phyloP scores from a whole-genome alignment of 1,140 invertebrate genomes.

The Drosophila miranda region DNA sequence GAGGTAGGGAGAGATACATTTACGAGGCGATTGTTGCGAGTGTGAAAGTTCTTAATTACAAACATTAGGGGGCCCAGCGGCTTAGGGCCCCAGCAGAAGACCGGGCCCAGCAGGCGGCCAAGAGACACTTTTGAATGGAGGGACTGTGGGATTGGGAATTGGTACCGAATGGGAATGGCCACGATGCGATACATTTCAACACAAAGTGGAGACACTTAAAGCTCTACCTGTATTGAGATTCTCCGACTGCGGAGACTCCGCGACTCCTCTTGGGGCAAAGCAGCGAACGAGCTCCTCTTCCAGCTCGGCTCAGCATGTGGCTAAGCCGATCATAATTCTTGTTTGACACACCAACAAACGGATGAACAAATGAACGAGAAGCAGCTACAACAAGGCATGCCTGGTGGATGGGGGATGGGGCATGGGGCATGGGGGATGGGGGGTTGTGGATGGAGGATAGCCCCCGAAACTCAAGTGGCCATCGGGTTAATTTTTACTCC shows the following conservation, averaged over 20 bases:
- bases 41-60: conserved; percentile 82
- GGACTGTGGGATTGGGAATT: conserved; percentile 24
- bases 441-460: conserved; percentile 11
- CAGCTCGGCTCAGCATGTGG: conserved; percentile 76
- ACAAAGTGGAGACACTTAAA: conserved; percentile 81
- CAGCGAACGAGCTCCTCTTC: conserved; percentile 33
- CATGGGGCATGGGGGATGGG: neutral
- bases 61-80: conserved; percentile 81
- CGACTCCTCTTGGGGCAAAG: conserved; percentile 30
- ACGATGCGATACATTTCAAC: conserved; percentile 75
- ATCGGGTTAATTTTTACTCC: conserved; percentile 73
- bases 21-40: conserved; percentile 81
- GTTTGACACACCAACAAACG: conserved; percentile 81
- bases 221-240: conserved; percentile 76
- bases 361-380: conserved; percentile 80
- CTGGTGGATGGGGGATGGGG: conserved; percentile 10
- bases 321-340: conserved; percentile 83
- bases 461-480: conserved; percentile 48
- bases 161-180: conserved; percentile 11
- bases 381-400: conserved; percentile 52
- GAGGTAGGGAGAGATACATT: conserved; percentile 59
- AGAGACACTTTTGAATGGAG: conserved; percentile 79
- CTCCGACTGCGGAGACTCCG: conserved; percentile 25
- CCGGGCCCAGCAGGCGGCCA: conserved; percentile 73
- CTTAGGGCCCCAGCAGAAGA: conserved; percentile 65